Evolutionary conservation across 2,888 invertebrate species (phyloP).

Genomic region (Poecilus cupreus): DNA sequence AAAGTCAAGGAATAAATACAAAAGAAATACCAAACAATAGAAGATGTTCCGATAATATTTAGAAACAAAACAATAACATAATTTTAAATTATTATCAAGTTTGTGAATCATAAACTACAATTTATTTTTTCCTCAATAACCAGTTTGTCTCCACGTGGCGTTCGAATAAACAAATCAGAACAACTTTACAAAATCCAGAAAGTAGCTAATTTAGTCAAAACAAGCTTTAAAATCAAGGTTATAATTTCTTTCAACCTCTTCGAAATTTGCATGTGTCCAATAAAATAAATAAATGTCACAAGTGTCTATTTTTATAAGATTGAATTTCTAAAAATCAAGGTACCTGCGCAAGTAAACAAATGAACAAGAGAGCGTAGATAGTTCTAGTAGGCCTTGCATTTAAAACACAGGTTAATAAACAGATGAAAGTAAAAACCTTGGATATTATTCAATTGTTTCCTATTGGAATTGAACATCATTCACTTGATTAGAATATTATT

Average conservation of each 20-base stretch:
- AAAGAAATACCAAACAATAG: neutral
- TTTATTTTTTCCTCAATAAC: neutral
- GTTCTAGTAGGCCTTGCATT: constrained; percentile 49
- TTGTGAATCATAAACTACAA: neutral
- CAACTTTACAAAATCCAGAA: neutral
- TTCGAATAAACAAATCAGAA: neutral
- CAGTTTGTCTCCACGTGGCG: neutral
- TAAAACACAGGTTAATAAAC: constrained; percentile 53
- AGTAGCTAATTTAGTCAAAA: neutral
- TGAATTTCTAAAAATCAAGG: neutral
- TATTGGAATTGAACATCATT: neutral
- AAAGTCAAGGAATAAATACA: neutral
- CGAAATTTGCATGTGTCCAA: constrained; percentile 29
- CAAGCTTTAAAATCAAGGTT: neutral
- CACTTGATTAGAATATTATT: neutral
- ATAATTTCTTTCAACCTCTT: neutral
- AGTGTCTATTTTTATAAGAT: neutral
- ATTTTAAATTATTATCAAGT: constrained; percentile 12
- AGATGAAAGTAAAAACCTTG: constrained; percentile 58
- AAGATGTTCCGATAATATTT: neutral
- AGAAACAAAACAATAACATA: neutral
- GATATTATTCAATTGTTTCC: constrained; percentile 49
- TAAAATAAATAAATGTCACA: constrained; percentile 2
- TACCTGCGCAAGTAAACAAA: neutral
- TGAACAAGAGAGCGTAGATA: constrained; percentile 1